Evolutionary conservation across 2,888 invertebrate genomes (phyloP), one percentile per base, ranked within the genome.

Genomic region (Cybosia mesomella): DNA sequence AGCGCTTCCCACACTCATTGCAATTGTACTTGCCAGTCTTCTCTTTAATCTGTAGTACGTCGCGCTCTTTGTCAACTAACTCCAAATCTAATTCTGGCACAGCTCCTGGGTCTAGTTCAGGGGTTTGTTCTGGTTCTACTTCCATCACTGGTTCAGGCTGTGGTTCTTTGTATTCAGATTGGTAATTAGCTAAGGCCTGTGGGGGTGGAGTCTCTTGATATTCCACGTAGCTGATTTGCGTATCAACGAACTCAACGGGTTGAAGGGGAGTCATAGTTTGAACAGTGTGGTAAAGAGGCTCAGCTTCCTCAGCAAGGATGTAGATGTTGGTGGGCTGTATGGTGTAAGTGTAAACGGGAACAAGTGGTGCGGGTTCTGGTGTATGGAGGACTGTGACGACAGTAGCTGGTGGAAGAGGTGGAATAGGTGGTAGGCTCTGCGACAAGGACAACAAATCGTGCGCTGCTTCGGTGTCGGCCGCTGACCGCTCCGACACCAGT

Each of bases 381-480:
- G 94, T 89, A 22, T 80, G 82, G 22, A 88, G 79, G 70, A 90
- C 85, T 58, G 88, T 87, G 74, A 89, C 78, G 36, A 97, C 96
- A 24, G 96, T 95, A 78, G 97, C 96, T 4, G 18, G 9, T 28
- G 58, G 32, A 49, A 49, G 49, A 39, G 97, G 97, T 62, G 96
- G 97, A 75, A 97, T 95, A 21, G 97, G 98, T 18, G 98, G 98
- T 83, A 97, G 89, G 79, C 97, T 97, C 82, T 97, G 97, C 2
- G 97, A 97, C 49, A 97, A 92, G 60, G 97, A 97, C 36, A 97
- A 93, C 73, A 97, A 94, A 88, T 97, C 98, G 88, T 98, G 98
- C 0, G 98, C 98, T 43, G 98, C 98, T 92, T 98, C 98, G 13
- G 98, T 98, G 91, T 98, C 98, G 85, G 98, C 98, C 34, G 97